A percentile compares a stretch with the other conserved stretches of the same genome.
Evolutionary conservation across 2,113 vertebrate genomes (phyloP).

Genomic region (Galeopterus variegatus): DNA sequence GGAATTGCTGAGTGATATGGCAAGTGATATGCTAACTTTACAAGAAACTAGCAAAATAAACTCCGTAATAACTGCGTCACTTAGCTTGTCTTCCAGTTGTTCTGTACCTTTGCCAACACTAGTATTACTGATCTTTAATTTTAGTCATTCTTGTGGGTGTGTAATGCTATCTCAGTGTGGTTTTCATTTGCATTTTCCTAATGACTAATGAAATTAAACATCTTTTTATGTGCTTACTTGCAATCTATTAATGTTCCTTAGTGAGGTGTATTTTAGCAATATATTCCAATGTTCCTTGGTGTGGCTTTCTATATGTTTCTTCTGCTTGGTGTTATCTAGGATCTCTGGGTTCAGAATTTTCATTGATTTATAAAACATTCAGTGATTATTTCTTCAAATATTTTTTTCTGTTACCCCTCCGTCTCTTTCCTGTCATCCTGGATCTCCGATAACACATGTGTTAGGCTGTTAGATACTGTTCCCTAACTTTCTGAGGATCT

Average conservation of each 20-base stretch:
- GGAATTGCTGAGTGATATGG: neutral
- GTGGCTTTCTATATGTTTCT: neutral
- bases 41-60: neutral
- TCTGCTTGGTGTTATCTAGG: neutral
- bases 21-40: neutral
- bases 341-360: neutral
- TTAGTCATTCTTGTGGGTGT: neutral
- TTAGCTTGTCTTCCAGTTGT: neutral
- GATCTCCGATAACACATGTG: neutral
- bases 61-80: neutral
- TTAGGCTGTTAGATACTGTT: neutral
- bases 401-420: neutral
- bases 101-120: neutral
- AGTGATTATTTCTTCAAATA: neutral
- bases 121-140: neutral
- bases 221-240: slow-evolving; percentile 14
- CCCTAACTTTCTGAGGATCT: neutral
- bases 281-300: neutral
- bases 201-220: slow-evolving; percentile 23
- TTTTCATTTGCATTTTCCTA: slow-evolving; percentile 51
- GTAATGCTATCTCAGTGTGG: neutral
- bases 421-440: neutral
- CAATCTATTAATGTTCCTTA: slow-evolving; percentile 39
- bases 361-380: neutral
- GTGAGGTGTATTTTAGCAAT: neutral